Evolutionary conservation across 2,797 vertebrate genomes (phyloP).

Genomic region (Cossypha niveicapilla): DNA sequence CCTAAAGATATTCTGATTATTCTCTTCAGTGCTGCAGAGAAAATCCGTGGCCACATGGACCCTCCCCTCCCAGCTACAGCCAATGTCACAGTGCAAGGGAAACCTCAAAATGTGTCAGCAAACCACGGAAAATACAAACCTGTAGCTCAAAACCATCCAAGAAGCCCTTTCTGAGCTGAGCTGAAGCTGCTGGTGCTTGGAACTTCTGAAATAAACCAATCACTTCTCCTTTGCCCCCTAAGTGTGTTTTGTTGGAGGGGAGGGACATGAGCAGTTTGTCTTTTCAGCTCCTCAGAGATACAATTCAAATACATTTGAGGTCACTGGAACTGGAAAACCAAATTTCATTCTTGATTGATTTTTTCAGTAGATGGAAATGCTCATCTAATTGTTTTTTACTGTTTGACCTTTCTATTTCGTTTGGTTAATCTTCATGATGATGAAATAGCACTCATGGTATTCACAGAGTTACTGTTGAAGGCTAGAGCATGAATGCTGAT

Average conservation of each 20-base stretch:
- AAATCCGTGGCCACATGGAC: rapidly evolving
- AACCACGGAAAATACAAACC: neutral
- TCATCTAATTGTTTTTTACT: constrained; percentile 67
- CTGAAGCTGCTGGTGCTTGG: neutral
- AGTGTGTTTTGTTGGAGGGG: neutral
- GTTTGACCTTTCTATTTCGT: constrained; percentile 63
- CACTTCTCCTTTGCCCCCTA: neutral
- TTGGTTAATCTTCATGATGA: constrained; percentile 60
- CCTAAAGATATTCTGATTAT: neutral
- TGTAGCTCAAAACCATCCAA: neutral
- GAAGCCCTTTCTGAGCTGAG: neutral
- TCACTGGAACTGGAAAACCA: constrained; percentile 49
- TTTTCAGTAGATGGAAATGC: constrained; percentile 52
- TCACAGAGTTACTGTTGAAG: constrained; percentile 9
- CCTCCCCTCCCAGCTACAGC: neutral
- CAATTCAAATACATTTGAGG: constrained; percentile 26
- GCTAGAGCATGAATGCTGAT: neutral
- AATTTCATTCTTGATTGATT: constrained; percentile 67
- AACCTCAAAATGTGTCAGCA: neutral
- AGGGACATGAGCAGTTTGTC: neutral
- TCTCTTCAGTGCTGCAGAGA: neutral
- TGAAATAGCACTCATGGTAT: constrained; percentile 53
- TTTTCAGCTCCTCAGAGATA: constrained; percentile 15
- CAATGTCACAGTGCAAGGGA: rapidly evolving
- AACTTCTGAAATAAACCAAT: neutral